phyloP scores from a whole-genome alignment of 92 coral and sea anemone genomes.

The Bergia sp. region DNA sequence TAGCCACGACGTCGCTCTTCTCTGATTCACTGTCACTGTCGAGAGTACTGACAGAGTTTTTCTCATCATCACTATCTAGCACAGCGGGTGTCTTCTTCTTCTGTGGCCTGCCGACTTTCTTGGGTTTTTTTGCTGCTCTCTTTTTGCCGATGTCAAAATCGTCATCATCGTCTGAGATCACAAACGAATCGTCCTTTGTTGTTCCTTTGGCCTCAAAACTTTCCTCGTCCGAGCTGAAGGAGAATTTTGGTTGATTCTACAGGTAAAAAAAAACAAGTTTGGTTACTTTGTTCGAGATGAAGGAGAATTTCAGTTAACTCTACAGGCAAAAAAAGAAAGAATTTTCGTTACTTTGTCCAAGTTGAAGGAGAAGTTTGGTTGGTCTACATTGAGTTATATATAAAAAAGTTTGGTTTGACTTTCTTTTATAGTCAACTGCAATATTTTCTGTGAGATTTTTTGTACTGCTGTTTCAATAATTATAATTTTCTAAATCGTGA shows the following conservation, averaged over 20 bases:
- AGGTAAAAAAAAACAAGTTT: background rate
- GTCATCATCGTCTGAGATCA: constrained; percentile 30
- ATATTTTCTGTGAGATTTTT: too few species aligned
- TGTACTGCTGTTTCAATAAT: too few species aligned
- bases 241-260: background rate
- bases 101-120: background rate
- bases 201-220: background rate
- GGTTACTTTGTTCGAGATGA: background rate
- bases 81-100: background rate
- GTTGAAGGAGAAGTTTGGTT: too few species aligned
- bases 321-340: too few species aligned
- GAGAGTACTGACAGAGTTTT: background rate
- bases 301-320: background rate
- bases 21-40: constrained; percentile 27
- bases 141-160: constrained; percentile 11
- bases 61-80: constrained; percentile 10
- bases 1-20: constrained; percentile 36
- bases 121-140: constrained; percentile 15
- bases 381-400: too few species aligned
- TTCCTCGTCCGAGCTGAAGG: constrained; percentile 33
- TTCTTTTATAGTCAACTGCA: too few species aligned
- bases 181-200: constrained; percentile 35
- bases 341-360: too few species aligned
- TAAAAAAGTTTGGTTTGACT: too few species aligned
- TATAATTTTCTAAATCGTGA: too few species aligned